Evolutionary conservation across 1,140 invertebrate genomes (phyloP).

Genomic region (Aradophagus sp.): DNA sequence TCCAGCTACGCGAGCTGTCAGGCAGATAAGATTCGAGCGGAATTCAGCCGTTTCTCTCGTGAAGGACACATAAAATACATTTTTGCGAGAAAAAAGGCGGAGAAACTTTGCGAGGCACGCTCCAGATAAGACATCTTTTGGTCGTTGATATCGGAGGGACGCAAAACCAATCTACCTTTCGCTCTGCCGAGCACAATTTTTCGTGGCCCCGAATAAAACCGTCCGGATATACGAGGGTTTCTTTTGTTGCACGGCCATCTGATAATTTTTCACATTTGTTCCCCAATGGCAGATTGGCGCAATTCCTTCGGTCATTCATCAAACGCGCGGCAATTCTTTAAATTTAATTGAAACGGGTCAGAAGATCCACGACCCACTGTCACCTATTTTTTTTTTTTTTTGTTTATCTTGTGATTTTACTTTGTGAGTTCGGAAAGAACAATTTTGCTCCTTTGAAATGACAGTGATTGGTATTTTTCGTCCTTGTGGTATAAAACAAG

Average conservation of each 20-base stretch:
- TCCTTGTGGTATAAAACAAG: too few species aligned
- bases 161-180: conserved; percentile 50
- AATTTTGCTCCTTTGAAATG: too few species aligned
- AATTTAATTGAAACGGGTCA: conserved; percentile 7
- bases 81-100: conserved; percentile 38
- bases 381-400: too few species aligned
- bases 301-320: conserved; percentile 35
- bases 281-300: conserved; percentile 33
- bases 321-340: conserved; percentile 27
- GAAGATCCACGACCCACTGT: too few species aligned
- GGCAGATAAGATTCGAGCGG: conserved; percentile 44
- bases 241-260: conserved; percentile 39
- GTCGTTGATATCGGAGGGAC: conserved; percentile 30
- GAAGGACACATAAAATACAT: conserved; percentile 47
- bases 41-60: conserved; percentile 37
- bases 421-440: too few species aligned
- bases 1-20: conserved; percentile 28
- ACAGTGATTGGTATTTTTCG: too few species aligned
- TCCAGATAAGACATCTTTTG: conserved; percentile 48
- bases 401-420: too few species aligned
- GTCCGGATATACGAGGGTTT: conserved; percentile 29
- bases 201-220: conserved; percentile 41
- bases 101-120: conserved; percentile 22
- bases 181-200: conserved; percentile 43
- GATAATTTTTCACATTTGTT: conserved; percentile 56